These are phyloP conservation scores for Escarpia spicata DNA, from an alignment of 2,888 invertebrate species.

Conservation along the genomic window DNA sequence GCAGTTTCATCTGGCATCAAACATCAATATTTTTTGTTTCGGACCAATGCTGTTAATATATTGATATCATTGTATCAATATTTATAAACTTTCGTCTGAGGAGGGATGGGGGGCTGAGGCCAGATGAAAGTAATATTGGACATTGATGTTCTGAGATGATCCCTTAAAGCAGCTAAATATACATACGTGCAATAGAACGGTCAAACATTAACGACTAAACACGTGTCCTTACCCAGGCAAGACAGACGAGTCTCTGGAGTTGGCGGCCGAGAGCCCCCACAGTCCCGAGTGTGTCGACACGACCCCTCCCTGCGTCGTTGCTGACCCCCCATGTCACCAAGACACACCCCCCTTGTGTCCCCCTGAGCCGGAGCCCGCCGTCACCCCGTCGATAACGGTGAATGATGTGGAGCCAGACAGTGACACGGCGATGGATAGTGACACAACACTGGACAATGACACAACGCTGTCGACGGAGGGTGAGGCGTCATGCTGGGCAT, in stretches of 20 bases:
- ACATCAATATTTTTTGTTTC: too few relatives aligned
- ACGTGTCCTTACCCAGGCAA: background rate
- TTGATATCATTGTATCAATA: too few relatives aligned
- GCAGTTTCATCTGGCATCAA: too few relatives aligned
- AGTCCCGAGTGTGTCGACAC: background rate
- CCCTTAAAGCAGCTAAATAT: too few relatives aligned
- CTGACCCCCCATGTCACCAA: background rate
- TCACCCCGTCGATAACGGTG: background rate
- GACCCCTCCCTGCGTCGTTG: background rate
- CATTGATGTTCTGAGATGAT: too few relatives aligned
- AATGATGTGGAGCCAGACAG: constrained; percentile 19
- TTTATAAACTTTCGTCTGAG: too few relatives aligned
- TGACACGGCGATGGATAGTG: background rate
- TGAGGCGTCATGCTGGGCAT: background rate
- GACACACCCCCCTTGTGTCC: background rate
- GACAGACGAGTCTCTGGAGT: background rate
- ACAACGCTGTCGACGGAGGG: background rate
- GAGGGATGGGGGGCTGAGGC: too few relatives aligned
- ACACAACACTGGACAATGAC: background rate
- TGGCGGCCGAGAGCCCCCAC: background rate
- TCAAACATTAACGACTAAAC: too few relatives aligned
- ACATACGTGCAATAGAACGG: too few relatives aligned
- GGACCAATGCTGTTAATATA: too few relatives aligned
- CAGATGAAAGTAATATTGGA: too few relatives aligned
- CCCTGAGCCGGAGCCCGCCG: background rate